Evolutionary conservation across 2,113 vertebrate species (phyloP).

Genomic region (Corythoichthys intestinalis): DNA sequence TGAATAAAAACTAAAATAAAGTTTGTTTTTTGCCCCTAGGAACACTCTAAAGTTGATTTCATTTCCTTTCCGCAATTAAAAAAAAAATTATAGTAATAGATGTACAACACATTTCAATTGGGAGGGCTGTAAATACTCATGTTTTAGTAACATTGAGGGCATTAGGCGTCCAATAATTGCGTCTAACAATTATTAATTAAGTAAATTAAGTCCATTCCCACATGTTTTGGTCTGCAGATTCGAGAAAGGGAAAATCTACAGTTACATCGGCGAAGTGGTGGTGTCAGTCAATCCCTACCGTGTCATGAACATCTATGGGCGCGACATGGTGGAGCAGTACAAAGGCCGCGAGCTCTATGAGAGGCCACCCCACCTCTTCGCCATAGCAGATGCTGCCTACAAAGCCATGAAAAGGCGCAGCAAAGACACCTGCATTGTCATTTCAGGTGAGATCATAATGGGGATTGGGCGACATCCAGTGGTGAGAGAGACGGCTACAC

Average conservation of each 20-base stretch:
- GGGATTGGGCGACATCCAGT: conserved; percentile 55
- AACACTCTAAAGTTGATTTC: too few species aligned
- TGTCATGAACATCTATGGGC: conserved; percentile 89
- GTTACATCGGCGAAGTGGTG: conserved; percentile 93
- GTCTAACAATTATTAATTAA: background rate
- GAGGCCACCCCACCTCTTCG: conserved; percentile 93
- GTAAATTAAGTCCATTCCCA: background rate
- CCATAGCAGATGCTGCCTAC: conserved; percentile 94
- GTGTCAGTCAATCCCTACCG: conserved; percentile 97
- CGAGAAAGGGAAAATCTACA: conserved; percentile 94
- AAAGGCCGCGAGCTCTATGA: conserved; percentile 92
- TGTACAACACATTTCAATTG: too few species aligned
- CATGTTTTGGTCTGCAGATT: conserved; percentile 72
- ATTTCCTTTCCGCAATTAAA: too few species aligned
- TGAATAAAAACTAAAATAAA: too few species aligned
- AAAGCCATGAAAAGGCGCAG: conserved; percentile 97
- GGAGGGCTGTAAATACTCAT: background rate
- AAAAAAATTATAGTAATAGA: too few species aligned
- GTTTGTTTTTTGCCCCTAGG: too few species aligned
- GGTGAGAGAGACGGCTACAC: conserved; percentile 43
- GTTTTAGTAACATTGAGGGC: background rate
- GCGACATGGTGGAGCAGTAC: conserved; percentile 89
- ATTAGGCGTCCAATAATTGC: background rate
- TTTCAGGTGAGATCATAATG: conserved; percentile 80
- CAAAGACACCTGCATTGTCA: conserved; percentile 97